Base-by-base conservation (phyloP, 2,113 vertebrate species). In the Nerophis ophidion region DNA sequence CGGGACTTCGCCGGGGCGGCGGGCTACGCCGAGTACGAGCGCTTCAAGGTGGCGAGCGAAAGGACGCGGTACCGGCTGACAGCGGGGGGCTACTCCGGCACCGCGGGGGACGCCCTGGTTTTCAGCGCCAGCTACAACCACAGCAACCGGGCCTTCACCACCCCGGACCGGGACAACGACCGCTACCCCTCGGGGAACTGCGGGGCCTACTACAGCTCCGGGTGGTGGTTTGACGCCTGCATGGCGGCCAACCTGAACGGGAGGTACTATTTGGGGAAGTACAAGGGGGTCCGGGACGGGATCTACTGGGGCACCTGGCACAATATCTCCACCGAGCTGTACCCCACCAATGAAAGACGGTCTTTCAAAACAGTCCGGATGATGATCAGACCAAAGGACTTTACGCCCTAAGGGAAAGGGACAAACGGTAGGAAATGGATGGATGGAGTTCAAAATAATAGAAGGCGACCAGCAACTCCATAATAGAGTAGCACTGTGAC, bases 211-310 rank as follows among this genome's bases (percentile, higher is more conserved):
- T 99, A 99, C 72, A 92, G 93, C 81, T 96, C 95, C 0, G 97
- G 97, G 7, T 99, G 97, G 96, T 99, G 97, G 97, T 98, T 99
- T 63, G 93, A 98, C 8, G 91, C 96, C 7, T 99, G 97, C 71
- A 86, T 99, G 88, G 92, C 96, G 16, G 93, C 95, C 65, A 99
- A 99, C 62, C 93, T 98, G 65, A 99, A 99, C 0, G 97, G 97
- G 59, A 96, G 90, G 70, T 98, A 97, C 81, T 96, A 99, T 77
- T 67, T 87, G 63, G 90, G 91, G 51, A 91, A 80, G 60, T 98
- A 99, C 76, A 94, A 87, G 80, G 97, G 97, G 0, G 86, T 98
- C 52, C 91, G 92, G 36, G 89, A 99, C 51, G 97, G 97, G n/a
- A 98, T 99, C 66, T 97, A 89, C 85, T 99, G 97, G 97, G 93